phyloP scores from a whole-genome alignment of 1,140 invertebrate genomes.

The Aethina tumida region DNA sequence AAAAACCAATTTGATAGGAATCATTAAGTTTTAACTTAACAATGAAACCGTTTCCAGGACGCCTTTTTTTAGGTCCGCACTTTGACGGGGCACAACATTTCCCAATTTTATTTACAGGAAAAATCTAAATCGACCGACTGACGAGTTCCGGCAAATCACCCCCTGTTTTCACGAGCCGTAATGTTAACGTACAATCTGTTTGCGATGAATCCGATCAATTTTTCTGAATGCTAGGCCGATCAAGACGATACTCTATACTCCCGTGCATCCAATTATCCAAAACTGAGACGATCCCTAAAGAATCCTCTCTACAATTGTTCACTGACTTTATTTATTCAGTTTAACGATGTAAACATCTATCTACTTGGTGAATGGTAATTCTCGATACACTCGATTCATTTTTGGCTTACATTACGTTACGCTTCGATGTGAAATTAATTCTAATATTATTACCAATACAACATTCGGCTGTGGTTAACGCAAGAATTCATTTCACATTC shows the following conservation, averaged over 20 bases:
- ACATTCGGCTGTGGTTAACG: too few species aligned
- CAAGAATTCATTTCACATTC: too few species aligned
- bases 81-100: slow-evolving; percentile 9
- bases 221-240: slow-evolving; percentile 21
- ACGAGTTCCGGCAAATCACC: too few species aligned
- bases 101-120: slow-evolving; percentile 30
- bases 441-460: too few species aligned
- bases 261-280: slow-evolving; percentile 13
- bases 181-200: slow-evolving; percentile 28
- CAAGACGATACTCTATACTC: slow-evolving; percentile 18
- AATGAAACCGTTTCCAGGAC: not conserved
- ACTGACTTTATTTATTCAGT: too few species aligned
- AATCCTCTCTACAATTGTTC: slow-evolving; percentile 32
- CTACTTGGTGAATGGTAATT: too few species aligned
- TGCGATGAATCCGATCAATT: slow-evolving; percentile 25
- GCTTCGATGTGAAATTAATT: too few species aligned
- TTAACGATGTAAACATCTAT: too few species aligned
- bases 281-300: slow-evolving; percentile 17
- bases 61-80: too few species aligned
- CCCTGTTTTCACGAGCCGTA: slow-evolving; percentile 28
- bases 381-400: too few species aligned
- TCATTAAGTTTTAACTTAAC: slow-evolving; percentile 6
- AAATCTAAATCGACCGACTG: slow-evolving; percentile 19
- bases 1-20: too few species aligned
- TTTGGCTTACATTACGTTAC: too few species aligned